phyloP scores from a whole-genome alignment of 2,113 vertebrate species.

The Malaclemys terrapin region DNA sequence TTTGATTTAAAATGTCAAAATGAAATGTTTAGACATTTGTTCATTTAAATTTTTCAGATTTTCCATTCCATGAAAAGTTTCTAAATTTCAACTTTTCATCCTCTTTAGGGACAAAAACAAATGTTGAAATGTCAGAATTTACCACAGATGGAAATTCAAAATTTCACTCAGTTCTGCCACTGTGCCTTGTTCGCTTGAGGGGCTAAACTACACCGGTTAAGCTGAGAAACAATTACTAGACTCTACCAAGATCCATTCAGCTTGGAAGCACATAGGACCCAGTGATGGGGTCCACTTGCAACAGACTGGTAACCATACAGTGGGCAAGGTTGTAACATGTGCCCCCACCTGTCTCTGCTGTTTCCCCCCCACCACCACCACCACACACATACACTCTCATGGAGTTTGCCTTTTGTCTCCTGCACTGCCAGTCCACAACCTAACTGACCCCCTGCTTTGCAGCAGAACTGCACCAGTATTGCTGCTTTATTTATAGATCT shows the following conservation, averaged over 20 bases:
- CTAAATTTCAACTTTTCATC: neutral
- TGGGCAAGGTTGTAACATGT: neutral
- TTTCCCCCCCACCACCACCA: too few species aligned
- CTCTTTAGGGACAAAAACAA: neutral
- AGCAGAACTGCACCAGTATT: neutral
- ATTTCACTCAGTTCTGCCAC: neutral
- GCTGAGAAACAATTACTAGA: neutral
- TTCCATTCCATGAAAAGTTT: neutral
- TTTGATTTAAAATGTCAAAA: neutral
- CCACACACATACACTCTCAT: neutral
- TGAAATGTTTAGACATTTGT: neutral
- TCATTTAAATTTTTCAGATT: neutral
- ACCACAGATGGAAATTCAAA: neutral
- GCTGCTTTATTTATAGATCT: neutral
- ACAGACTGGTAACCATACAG: neutral
- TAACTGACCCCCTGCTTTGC: neutral
- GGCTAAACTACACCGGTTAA: neutral
- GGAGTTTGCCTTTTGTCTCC: neutral
- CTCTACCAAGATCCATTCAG: neutral
- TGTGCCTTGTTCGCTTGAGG: neutral
- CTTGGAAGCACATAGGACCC: neutral
- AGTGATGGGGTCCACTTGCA: neutral
- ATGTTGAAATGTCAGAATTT: neutral
- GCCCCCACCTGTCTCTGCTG: neutral
- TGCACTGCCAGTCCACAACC: neutral